Conservation (phyloP, 2,113 vertebrate genomes). For the Gallinago media region DNA sequence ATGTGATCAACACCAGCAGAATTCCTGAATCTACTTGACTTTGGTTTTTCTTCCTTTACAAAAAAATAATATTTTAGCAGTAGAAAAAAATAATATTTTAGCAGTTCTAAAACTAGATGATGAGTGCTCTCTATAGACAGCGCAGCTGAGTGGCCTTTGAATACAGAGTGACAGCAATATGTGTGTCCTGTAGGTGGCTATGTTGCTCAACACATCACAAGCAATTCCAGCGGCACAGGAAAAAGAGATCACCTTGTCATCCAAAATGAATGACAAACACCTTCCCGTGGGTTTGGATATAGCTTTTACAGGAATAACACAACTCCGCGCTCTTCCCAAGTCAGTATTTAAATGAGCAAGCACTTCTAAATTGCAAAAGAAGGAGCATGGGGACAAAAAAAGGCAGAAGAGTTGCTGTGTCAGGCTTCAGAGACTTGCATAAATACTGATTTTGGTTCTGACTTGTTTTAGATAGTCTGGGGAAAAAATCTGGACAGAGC, state of each 20-base stretch:
- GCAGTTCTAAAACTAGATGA: fast-evolving
- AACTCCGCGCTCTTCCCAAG: not conserved
- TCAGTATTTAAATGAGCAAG: not conserved
- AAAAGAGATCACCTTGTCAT: not conserved
- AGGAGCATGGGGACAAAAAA: not conserved
- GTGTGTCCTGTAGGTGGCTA: constrained; percentile 48
- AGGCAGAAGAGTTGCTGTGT: not conserved
- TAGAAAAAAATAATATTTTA: no score
- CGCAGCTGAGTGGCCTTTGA: not conserved
- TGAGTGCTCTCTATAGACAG: not conserved
- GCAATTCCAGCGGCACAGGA: not conserved
- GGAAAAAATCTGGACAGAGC: not conserved
- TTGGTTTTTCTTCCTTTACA: not conserved
- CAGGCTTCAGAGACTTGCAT: not conserved
- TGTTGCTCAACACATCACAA: not conserved
- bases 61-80: no score
- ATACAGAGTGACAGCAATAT: not conserved
- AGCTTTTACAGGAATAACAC: not conserved
- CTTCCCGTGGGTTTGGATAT: not conserved
- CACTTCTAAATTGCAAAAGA: not conserved
- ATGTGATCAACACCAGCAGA: not conserved
- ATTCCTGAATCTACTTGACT: not conserved
- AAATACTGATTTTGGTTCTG: not conserved
- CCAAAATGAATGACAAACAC: not conserved
- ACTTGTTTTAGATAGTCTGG: not conserved